Conservation (phyloP, 2,888 invertebrate species). For the Lasioglossum oenotherae region DNA sequence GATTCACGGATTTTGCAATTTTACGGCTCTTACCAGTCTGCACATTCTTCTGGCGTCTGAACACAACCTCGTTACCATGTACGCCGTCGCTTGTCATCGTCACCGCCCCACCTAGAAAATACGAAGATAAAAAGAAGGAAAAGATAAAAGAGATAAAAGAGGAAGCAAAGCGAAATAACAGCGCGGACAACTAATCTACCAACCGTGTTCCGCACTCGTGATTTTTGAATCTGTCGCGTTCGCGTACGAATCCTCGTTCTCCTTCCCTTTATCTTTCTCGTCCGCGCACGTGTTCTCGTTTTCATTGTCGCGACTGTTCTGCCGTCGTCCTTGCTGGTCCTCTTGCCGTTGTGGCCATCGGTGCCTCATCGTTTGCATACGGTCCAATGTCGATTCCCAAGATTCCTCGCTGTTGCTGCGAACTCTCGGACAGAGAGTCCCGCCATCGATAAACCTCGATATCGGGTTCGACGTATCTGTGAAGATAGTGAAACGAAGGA, state of each 20-base stretch:
- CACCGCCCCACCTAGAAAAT: slow-evolving; percentile 38
- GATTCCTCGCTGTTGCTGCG: slow-evolving; percentile 87
- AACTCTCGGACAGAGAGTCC: slow-evolving; percentile 83
- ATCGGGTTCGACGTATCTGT: slow-evolving; percentile 73
- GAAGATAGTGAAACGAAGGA: not conserved
- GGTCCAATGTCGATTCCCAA: slow-evolving; percentile 83
- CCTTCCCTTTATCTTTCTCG: slow-evolving; percentile 26
- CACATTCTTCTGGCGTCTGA: slow-evolving; percentile 81
- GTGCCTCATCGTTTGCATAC: slow-evolving; percentile 72
- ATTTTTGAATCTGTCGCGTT: slow-evolving; percentile 76
- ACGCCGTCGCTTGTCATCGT: slow-evolving; percentile 73
- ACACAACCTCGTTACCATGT: slow-evolving; percentile 78
- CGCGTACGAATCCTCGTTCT: slow-evolving; percentile 14
- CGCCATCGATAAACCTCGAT: slow-evolving; percentile 44
- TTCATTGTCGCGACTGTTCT: slow-evolving; percentile 51
- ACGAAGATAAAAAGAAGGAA: too few relatives aligned
- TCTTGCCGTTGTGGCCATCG: slow-evolving; percentile 77
- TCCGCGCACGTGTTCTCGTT: slow-evolving; percentile 32
- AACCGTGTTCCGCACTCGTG: slow-evolving; percentile 79
- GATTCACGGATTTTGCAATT: not conserved
- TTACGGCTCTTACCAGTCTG: slow-evolving; percentile 75
- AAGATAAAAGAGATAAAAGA: too few relatives aligned
- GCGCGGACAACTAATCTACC: slow-evolving; percentile 36
- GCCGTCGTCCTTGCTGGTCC: slow-evolving; percentile 63
- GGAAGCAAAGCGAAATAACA: not conserved